Evolutionary conservation across 2,888 invertebrate species (phyloP).

Genomic region (Argyra leucocephala): DNA sequence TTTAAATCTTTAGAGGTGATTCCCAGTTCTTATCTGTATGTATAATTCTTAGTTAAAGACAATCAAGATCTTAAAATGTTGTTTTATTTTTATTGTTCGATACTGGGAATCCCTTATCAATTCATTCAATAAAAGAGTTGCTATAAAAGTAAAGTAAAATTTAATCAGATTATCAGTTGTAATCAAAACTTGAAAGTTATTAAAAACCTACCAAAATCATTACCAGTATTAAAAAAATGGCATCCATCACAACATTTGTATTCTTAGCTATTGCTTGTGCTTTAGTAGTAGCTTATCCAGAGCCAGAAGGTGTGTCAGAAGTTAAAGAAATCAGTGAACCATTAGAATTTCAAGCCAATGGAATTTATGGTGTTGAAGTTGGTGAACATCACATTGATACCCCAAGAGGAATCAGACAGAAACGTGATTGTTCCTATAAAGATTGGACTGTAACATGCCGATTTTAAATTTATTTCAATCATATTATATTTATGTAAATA

Average conservation of each 20-base stretch:
- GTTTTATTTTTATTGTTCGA: too few species aligned
- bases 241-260: background rate
- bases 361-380: background rate
- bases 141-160: too few species aligned
- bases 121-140: too few species aligned
- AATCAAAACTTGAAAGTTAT: too few species aligned
- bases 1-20: too few species aligned
- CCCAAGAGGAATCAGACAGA: background rate
- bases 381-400: background rate
- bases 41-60: too few species aligned
- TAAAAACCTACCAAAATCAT: too few species aligned
- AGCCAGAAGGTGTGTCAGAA: background rate
- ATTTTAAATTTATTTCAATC: background rate
- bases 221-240: background rate
- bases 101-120: too few species aligned
- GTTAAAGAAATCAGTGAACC: background rate
- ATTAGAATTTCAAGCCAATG: background rate
- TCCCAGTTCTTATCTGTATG: too few species aligned
- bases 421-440: background rate
- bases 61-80: too few species aligned
- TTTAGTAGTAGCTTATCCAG: background rate
- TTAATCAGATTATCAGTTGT: too few species aligned
- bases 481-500: background rate
- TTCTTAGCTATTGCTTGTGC: background rate
- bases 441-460: constrained; percentile 8